Base-by-base conservation (phyloP, 2,888 invertebrate species). In the Isotomurus palustris region DNA sequence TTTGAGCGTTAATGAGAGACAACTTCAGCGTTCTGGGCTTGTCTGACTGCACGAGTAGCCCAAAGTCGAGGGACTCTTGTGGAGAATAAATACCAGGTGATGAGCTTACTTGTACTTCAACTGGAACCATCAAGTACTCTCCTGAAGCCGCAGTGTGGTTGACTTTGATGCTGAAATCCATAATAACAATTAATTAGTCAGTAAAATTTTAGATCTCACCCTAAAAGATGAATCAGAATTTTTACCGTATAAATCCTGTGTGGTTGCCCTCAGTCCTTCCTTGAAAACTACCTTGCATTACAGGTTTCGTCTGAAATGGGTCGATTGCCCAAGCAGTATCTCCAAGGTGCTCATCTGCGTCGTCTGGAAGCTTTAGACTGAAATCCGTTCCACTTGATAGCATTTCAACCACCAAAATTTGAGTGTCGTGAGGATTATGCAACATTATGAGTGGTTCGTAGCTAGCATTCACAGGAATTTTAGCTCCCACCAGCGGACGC, bases 301-400 rank as follows among this genome's bases (percentile, higher is more conserved):
- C 84, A 63, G 91, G 84, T 76, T 90, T 91, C 43, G 88, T 83
- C 74, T 87, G 83, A 76, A 86, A 89, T 56, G 96, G 91, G 71
- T 90, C 88, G 74, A 97, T 87, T 75, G 88, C 84, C 95, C 95
- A 94, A 71, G 91, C 78, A 72, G 88, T 84, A 53, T 88, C 91
- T 73, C 88, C 86, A 51, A 87, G 88, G 58, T 78, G 80, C 60
- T 77, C 71, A 21, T 71, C 71, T 25, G 72, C 76, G 58, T 77
- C 72, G 24, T 72, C 72, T 36, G 72, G 67, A 19, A 73, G 77
- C 38, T 75, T 73, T 58, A 95, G 91, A 74, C 87, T 87, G 77
- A 96, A 87, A 74, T 91, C 89, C 49, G 88, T 87, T 58, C 91
- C 93, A 75, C 91, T 92, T 25, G 80, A 77, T 72, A 78, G 79